phyloP scores from a whole-genome alignment of 2,113 vertebrate species.

The Isichthys henryi region DNA sequence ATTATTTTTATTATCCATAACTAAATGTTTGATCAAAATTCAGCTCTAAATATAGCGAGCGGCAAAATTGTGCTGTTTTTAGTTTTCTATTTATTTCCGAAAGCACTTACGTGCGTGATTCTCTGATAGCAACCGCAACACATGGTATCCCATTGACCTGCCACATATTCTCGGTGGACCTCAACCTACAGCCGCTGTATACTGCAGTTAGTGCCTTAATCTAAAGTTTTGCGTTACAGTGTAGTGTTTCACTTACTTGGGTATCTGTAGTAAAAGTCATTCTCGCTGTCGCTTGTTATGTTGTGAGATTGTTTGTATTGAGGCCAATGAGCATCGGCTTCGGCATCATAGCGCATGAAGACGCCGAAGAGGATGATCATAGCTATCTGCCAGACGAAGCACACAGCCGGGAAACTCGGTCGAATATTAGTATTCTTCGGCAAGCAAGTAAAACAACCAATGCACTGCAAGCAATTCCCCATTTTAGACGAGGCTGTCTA shows the following conservation, averaged over 20 bases:
- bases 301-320: constrained; percentile 47
- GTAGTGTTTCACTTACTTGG: constrained; percentile 76
- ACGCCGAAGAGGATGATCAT: constrained; percentile 87
- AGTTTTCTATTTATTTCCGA: background rate
- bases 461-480: constrained; percentile 51
- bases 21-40: background rate
- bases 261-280: constrained; percentile 95
- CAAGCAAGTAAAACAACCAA: constrained; percentile 49
- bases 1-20: background rate
- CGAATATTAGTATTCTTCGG: constrained; percentile 71
- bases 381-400: constrained; percentile 74
- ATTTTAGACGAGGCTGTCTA: constrained; percentile 30
- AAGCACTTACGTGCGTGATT: background rate
- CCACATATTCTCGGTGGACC: background rate
- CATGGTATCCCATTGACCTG: background rate
- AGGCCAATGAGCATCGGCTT: constrained; percentile 60
- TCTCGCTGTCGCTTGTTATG: constrained; percentile 70
- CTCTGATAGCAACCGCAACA: background rate
- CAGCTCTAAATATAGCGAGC: background rate
- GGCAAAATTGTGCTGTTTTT: background rate
- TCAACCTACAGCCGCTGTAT: background rate
- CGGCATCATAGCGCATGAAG: constrained; percentile 72
- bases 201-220: background rate
- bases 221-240: background rate
- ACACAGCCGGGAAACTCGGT: constrained; percentile 70